phyloP scores from a whole-genome alignment of 2,888 invertebrate species.

The Teinopalpus imperialis region DNA sequence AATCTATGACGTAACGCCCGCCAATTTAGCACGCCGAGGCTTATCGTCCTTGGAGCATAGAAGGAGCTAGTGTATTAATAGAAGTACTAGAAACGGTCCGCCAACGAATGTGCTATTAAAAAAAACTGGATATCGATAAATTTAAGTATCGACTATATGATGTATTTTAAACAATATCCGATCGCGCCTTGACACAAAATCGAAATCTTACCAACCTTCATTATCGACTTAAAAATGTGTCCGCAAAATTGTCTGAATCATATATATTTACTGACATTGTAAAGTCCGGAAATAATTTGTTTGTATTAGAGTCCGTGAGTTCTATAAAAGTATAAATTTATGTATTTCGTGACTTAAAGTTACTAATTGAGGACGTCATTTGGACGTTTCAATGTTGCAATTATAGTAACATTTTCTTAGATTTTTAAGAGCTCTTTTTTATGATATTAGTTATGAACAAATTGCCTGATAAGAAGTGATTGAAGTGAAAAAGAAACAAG shows the following conservation, averaged over 20 bases:
- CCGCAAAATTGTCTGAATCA: neutral
- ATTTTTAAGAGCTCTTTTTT: too few species aligned
- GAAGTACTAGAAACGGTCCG: too few species aligned
- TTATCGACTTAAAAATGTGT: neutral
- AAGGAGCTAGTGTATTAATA: too few species aligned
- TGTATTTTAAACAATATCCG: conserved; percentile 8
- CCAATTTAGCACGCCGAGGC: too few species aligned
- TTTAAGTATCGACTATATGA: conserved; percentile 12
- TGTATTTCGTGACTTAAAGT: conserved; percentile 6
- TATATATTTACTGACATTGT: conserved; percentile 1
- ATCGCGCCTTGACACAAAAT: conserved; percentile 15
- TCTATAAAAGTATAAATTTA: neutral
- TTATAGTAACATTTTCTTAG: too few species aligned
- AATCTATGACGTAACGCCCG: too few species aligned
- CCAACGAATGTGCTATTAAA: too few species aligned
- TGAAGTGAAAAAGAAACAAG: too few species aligned
- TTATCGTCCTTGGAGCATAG: too few species aligned
- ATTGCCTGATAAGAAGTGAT: too few species aligned
- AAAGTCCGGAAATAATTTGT: conserved; percentile 8
- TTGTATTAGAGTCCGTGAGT: conserved; percentile 5
- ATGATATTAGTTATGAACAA: too few species aligned
- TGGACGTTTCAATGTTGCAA: neutral
- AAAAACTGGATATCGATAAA: neutral
- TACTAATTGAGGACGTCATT: neutral
- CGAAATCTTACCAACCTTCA: conserved; percentile 4